These are phyloP conservation scores for Plusia festucae DNA, from an alignment of 2,888 invertebrate genomes.

Conservation along the genomic window DNA sequence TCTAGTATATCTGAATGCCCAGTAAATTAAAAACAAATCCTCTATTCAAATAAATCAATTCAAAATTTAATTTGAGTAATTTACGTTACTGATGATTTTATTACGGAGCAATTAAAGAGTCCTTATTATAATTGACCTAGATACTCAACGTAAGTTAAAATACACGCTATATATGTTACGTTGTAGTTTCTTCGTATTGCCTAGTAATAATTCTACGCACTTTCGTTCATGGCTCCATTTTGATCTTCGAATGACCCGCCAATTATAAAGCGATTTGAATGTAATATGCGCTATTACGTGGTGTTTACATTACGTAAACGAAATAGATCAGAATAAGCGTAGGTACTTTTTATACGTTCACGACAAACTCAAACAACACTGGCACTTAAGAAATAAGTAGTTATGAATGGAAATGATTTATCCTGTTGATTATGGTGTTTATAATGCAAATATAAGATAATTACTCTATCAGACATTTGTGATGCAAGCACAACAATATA, in stretches of 20 bases:
- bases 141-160: conserved; percentile 20
- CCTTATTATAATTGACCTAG: conserved; percentile 44
- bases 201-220: conserved; percentile 51
- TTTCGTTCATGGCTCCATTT: conserved; percentile 58
- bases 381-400: not conserved
- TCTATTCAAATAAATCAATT: not conserved
- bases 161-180: conserved; percentile 19
- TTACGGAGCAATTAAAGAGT: not conserved
- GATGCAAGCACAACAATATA: conserved; percentile 23
- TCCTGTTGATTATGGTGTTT: not conserved
- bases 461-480: not conserved
- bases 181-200: conserved; percentile 36
- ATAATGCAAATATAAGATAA: not conserved
- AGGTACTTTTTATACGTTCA: conserved; percentile 18
- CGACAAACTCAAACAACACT: conserved; percentile 6
- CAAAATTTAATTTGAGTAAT: not conserved
- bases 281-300: conserved; percentile 62
- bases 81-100: not conserved
- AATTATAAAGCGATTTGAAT: conserved; percentile 78
- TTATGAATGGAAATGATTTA: not conserved
- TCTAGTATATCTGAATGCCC: too few species aligned
- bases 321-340: conserved; percentile 17
- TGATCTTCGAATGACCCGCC: conserved; percentile 60
- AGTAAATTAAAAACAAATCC: not conserved
- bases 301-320: conserved; percentile 54